Evolutionary conservation across 2,888 invertebrate genomes (phyloP).

Genomic region (Sinohyriopsis cumingii): DNA sequence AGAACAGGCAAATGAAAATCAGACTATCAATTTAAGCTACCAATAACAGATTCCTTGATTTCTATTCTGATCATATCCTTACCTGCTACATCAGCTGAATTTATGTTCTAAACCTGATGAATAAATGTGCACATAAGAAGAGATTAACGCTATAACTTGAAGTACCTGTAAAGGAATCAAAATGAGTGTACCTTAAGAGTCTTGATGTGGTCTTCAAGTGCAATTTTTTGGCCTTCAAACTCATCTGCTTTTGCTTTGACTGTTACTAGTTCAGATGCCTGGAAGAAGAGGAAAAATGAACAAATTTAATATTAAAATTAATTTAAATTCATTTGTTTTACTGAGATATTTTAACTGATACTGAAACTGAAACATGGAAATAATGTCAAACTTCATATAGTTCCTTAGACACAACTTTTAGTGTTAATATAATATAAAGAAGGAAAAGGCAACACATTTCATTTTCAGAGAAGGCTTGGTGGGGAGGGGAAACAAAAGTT

Average conservation of each 20-base stretch:
- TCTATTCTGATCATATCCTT: too few relatives aligned
- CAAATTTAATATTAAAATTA: background rate
- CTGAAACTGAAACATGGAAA: background rate
- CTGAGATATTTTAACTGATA: slow-evolving; percentile 2
- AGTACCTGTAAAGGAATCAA: background rate
- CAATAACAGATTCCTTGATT: too few relatives aligned
- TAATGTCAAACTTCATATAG: background rate
- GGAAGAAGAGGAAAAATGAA: slow-evolving; percentile 4
- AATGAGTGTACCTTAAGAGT: slow-evolving; percentile 62
- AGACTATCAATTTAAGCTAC: too few relatives aligned
- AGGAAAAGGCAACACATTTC: too few relatives aligned
- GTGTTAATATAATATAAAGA: too few relatives aligned
- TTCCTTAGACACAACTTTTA: background rate
- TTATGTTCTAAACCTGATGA: too few relatives aligned
- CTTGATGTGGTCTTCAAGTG: slow-evolving; percentile 68
- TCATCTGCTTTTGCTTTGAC: slow-evolving; percentile 72
- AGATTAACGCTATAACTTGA: too few relatives aligned
- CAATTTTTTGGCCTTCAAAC: slow-evolving; percentile 69
- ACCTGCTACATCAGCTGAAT: too few relatives aligned
- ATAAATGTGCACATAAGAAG: too few relatives aligned
- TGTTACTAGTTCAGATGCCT: slow-evolving; percentile 68
- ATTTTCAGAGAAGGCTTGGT: too few relatives aligned
- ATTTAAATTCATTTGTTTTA: background rate
- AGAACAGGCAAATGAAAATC: too few relatives aligned
- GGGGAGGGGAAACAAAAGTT: too few relatives aligned